Conservation (phyloP, 2,797 vertebrate genomes). For the Coluber constrictor region DNA sequence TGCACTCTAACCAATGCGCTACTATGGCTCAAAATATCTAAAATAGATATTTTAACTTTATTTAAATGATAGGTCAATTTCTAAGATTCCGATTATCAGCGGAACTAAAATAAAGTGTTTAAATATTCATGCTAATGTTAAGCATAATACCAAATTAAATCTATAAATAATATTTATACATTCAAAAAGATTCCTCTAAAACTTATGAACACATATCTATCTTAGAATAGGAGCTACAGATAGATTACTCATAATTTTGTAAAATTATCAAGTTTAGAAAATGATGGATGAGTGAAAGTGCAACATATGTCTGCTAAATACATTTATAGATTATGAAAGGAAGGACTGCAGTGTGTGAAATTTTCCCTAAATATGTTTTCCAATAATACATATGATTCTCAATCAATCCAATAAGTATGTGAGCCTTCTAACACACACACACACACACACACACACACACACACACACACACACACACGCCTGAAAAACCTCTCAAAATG, state of each 20-base stretch:
- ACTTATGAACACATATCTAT: not conserved
- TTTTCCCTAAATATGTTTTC: not conserved
- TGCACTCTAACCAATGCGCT: too few relatives aligned
- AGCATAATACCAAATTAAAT: not conserved
- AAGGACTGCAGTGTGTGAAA: not conserved
- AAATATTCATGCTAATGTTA: not conserved
- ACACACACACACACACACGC: too few relatives aligned
- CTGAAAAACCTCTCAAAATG: too few relatives aligned
- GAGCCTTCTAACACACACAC: not conserved
- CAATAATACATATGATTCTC: not conserved
- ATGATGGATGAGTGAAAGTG: not conserved
- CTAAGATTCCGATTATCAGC: not conserved
- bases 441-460: too few relatives aligned
- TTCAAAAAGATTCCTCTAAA: not conserved
- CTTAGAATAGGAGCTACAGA: not conserved
- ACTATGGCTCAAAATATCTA: too few relatives aligned
- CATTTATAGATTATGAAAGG: not conserved
- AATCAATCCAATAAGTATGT: not conserved
- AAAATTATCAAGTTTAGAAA: not conserved
- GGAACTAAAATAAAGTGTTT: not conserved
- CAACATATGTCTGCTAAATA: not conserved
- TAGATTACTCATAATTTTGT: not conserved
- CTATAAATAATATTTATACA: not conserved
- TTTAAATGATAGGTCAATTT: not conserved
- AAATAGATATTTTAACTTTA: not conserved